phyloP scores from a whole-genome alignment of 2,888 invertebrate species.

The Drosophila conformis region DNA sequence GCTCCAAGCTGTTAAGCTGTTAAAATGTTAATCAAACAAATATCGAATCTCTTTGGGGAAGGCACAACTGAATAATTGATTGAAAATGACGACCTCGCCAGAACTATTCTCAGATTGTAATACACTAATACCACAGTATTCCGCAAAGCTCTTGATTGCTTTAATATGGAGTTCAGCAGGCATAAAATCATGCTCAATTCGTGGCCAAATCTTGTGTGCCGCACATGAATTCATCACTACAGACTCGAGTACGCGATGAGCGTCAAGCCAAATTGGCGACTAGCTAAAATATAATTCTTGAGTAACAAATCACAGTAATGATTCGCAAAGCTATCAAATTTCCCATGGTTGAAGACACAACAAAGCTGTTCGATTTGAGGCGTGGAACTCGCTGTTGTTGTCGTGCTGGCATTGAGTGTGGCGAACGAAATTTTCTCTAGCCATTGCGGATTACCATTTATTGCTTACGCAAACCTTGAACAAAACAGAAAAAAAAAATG shows the following conservation, averaged over 20 bases:
- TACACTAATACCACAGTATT: background rate
- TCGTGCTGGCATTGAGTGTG: constrained; percentile 56
- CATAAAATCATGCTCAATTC: background rate
- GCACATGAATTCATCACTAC: background rate
- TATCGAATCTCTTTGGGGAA: background rate
- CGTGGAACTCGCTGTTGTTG: constrained; percentile 36
- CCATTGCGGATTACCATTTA: constrained; percentile 26
- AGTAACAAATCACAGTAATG: background rate
- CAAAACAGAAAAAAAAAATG: background rate
- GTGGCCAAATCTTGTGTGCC: background rate
- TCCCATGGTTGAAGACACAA: constrained; percentile 40
- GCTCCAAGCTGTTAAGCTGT: background rate
- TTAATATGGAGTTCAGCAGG: background rate
- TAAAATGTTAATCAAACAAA: background rate
- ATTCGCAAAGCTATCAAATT: constrained; percentile 22
- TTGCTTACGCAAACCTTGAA: constrained; percentile 43
- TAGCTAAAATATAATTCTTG: constrained; percentile 1
- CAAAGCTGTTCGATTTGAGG: constrained; percentile 41
- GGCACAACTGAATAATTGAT: background rate
- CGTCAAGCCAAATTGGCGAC: background rate
- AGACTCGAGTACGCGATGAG: constrained; percentile 12
- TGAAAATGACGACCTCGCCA: background rate
- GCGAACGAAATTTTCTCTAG: constrained; percentile 45
- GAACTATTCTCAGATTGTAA: background rate
- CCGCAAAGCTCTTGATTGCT: no score